These are phyloP conservation scores for Zosterops japonicus DNA, from an alignment of 2,113 vertebrate genomes.

Conservation along the genomic window DNA sequence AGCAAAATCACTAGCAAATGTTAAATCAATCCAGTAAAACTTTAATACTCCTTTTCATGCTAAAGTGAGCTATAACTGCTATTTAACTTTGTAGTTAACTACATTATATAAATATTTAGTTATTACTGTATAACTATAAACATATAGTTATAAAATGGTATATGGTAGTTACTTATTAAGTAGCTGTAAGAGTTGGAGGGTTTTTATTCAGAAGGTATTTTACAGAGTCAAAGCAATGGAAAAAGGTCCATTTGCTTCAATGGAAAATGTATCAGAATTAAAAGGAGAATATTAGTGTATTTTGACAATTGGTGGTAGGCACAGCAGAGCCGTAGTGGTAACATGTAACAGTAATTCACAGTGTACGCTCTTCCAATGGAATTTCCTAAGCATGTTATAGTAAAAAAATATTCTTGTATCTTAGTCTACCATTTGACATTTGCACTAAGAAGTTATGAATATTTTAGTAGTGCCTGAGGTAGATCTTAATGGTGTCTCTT, in stretches of 20 bases:
- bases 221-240: background rate
- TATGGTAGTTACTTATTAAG: background rate
- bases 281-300: background rate
- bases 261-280: background rate
- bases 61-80: constrained; percentile 19
- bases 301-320: background rate
- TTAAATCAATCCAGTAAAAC: constrained; percentile 14
- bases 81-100: constrained; percentile 11
- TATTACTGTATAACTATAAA: constrained; percentile 11
- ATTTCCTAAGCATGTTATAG: background rate
- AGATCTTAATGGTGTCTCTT: background rate
- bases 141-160: background rate
- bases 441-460: background rate
- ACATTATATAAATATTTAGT: background rate
- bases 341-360: background rate
- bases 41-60: background rate
- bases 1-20: background rate
- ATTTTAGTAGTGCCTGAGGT: background rate
- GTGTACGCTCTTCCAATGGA: background rate
- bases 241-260: background rate
- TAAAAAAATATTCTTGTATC: background rate
- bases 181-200: background rate
- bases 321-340: background rate
- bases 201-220: background rate
- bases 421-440: background rate